These are phyloP conservation scores for Lycophotia porphyrea DNA, from an alignment of 2,888 invertebrate species.

Conservation along the genomic window DNA sequence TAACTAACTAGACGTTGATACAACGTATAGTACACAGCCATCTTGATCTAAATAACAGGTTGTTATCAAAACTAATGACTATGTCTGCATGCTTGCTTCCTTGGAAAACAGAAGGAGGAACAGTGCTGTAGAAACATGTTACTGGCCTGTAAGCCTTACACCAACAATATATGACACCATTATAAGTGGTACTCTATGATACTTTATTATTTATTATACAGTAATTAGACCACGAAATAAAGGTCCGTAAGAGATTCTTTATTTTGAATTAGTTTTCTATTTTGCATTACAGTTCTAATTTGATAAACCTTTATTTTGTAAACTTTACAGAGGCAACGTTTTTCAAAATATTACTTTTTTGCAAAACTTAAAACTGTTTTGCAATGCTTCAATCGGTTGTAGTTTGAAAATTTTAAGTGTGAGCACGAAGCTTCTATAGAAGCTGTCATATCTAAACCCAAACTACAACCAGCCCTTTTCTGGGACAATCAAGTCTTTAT, in stretches of 20 bases:
- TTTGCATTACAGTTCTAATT: no score
- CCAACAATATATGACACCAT: neutral
- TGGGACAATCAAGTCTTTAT: neutral
- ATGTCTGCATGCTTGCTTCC: neutral
- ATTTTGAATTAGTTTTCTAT: neutral
- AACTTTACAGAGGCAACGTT: no score
- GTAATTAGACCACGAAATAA: neutral
- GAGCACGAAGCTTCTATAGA: neutral
- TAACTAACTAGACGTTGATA: slow-evolving; percentile 72
- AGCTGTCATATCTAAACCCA: neutral
- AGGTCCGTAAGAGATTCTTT: neutral
- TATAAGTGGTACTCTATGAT: neutral
- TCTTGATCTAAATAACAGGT: slow-evolving; percentile 49
- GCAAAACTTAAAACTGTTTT: neutral
- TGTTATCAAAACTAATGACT: slow-evolving; percentile 53
- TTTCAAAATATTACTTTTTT: neutral
- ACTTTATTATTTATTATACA: no score
- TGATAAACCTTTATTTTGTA: no score
- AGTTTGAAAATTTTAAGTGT: neutral
- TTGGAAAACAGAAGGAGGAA: neutral
- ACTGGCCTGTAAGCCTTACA: neutral
- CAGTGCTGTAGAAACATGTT: neutral
- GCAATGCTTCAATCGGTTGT: neutral
- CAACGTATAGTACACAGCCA: slow-evolving; percentile 69
- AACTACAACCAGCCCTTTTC: no score